Percentiles rank a stretch among this genome's conserved stretches.
phyloP scores from a whole-genome alignment of 2,888 invertebrate species.

The Sphinx pinastri region DNA sequence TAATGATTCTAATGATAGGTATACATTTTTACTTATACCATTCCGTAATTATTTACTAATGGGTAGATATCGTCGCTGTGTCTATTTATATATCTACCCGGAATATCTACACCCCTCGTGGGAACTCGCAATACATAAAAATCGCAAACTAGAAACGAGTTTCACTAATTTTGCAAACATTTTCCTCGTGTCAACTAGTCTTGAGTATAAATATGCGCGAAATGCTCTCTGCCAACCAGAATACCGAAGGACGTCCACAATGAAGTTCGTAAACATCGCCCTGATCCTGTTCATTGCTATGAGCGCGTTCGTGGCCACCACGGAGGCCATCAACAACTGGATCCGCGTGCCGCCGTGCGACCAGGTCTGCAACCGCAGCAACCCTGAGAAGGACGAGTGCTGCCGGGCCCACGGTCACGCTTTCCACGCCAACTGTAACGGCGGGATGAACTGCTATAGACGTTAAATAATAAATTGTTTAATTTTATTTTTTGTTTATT shows the following conservation, averaged over 20 bases:
- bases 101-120: no score
- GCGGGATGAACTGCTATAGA: not conserved
- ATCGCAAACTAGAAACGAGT: not conserved
- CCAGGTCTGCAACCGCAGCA: conserved; percentile 4
- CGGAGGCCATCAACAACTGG: conserved; percentile 5
- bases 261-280: not conserved
- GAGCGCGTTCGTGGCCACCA: not conserved
- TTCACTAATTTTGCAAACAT: not conserved
- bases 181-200: not conserved
- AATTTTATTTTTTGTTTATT: not conserved
- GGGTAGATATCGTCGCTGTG: no score
- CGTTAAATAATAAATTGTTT: not conserved
- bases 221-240: not conserved
- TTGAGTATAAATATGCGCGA: not conserved
- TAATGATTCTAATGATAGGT: no score
- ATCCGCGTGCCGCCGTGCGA: not conserved
- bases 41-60: no score
- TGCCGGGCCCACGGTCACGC: not conserved
- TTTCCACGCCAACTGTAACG: not conserved
- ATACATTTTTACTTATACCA: no score
- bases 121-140: no score
- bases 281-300: not conserved
- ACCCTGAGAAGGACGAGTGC: not conserved
- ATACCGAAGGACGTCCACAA: not conserved
- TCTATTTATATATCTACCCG: no score